Base-by-base conservation (phyloP, 2,113 vertebrate species). In the Saimiri boliviensis region DNA sequence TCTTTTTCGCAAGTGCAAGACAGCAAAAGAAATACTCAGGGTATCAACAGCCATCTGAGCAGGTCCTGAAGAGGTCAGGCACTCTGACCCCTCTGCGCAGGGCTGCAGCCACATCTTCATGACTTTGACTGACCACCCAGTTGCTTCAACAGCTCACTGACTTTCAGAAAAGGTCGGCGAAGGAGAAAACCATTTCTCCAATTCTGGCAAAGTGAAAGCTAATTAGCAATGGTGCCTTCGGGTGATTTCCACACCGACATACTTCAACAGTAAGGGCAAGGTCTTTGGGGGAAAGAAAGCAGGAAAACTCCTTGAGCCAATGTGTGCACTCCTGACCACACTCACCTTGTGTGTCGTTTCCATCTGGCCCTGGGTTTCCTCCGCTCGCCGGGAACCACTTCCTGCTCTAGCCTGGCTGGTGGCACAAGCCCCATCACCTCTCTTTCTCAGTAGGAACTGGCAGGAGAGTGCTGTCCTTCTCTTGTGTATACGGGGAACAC, bases 221-320 rank as follows among this genome's bases (percentile, higher is more conserved):
- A n/a, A 8, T 30, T 5, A 2, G 32, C 82, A 27, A 0, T 17
- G 0, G 1, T 19, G 7, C 16, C 45, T 7, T 6, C 47, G 2
- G 16, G 11, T 23, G 21, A 56, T 27, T n/a, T 80, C 84, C 20
- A 7, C 37, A 14, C 1, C 0, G 0, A 12, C 0, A 0, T 0
- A 5, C 49, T n/a, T 47, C 4, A 4, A 17, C 6, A 14, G 8
- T 1, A 7, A 82, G 25, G 25, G 35, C 85, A 13, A 32, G 32
- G 54, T 21, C 7, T 74, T 8, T 0, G 16, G 49, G 19, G 37
- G 4, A 6, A 54, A 16, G n/a, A 30, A 37, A 19, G 1, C 42
- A 6, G 73, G 30, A 10, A 14, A 47, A 10, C 1, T 16, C 7
- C 27, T 8, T 9, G n/a, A 52, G 0, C 66, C 76, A 0, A 0